Evolutionary conservation across 2,797 vertebrate species (phyloP), one percentile per base, ranked within the genome.

Genomic region (Eremophila alpestris): DNA sequence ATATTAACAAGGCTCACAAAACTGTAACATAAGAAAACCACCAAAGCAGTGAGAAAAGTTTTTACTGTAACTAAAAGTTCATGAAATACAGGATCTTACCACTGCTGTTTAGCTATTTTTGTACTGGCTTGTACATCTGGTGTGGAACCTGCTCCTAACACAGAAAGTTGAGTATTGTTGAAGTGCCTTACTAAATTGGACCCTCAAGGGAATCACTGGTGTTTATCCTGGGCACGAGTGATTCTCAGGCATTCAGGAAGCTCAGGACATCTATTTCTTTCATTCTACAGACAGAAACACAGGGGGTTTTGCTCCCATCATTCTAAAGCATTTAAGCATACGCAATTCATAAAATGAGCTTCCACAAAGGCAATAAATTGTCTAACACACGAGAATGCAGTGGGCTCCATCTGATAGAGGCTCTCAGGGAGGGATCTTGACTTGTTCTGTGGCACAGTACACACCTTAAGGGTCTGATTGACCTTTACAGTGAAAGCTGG

Each of bases 241-340:
- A 64, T 68, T 78, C 41, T 52, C 20, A 83, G 82, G 30, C 16
- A 15, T 69, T 87, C 40, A 45, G 26, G 32, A 87, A 83, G 8
- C 15, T 91, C 41, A 49, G 59, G 15, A 30, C 16, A 65, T 22
- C 4, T 38, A 59, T 48, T 82, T 79, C 10, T 16, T 73, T 76
- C 18, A 29, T 65, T 49, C 58, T 16, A 6, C 16, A 40, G 27
- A 11, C 6, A 65, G 59, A 79, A 76, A 29, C 7, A 73, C 2
- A 6, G 11, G 1, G 4, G 0, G 0, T 1, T 74, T 83, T 86
- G 2, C 24, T 83, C 26, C 38, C 6, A 27, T 52, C 55, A 38
- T 68, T 46, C 13, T 40, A 9, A 87, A 90, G 27, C 34, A 36
- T 67, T 85, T 88, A 60, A 68, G 6, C 11, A 16, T 26, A 43